Evolutionary conservation across 2,888 invertebrate genomes (phyloP), one percentile per base, ranked within the genome.

Genomic region (Zhuqinia jingwanae): DNA sequence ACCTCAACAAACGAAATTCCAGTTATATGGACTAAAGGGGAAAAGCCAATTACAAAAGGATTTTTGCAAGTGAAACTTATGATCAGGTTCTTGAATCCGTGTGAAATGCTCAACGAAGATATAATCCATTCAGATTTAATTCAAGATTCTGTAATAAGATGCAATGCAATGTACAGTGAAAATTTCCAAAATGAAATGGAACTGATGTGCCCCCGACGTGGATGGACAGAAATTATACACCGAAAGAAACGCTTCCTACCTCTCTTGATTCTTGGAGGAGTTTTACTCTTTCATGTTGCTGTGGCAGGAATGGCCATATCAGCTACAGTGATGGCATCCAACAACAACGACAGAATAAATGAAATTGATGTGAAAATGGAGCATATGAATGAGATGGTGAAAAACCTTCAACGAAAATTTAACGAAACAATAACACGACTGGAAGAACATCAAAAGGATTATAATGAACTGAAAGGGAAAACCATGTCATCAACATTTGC

Each of bases 391-490:
- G n/a, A n/a, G n/a, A n/a, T n/a, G n/a, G n/a, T n/a, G n/a, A n/a
- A n/a, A n/a, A n/a, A 75, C 6, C 30, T 88, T 0, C 22, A 58
- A 47, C 8, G 36, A 6, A 27, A 30, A 15, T 78, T 86, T 42
- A 79, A 79, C 30, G n/a, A 63, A 8, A 45, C 77, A 1, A 75
- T 84, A 0, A n/a, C 5, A 2, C 13, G 63, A 1, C n/a, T 85
- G 58, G 20, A 58, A 0, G 1, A 0, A 13, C 79, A 60, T 56
- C 27, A 88, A 65, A 25, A 2, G 0, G 88, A 89, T 17, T 63
- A 45, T 36, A 13, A 75, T 25, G 77, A 83, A 65, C 11, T 89
- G n/a, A 87, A 88, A 56, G 58, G 11, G 0, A 84, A 80, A 56
- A 15, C 11, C 5, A 30, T 81, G 0, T 22, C 30, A 11, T 22